A percentile compares a stretch with the other conserved stretches of the same genome.
These are phyloP conservation scores for Aspidiotus rigidus DNA, from an alignment of 2,888 invertebrate genomes.

Conservation along the genomic window DNA sequence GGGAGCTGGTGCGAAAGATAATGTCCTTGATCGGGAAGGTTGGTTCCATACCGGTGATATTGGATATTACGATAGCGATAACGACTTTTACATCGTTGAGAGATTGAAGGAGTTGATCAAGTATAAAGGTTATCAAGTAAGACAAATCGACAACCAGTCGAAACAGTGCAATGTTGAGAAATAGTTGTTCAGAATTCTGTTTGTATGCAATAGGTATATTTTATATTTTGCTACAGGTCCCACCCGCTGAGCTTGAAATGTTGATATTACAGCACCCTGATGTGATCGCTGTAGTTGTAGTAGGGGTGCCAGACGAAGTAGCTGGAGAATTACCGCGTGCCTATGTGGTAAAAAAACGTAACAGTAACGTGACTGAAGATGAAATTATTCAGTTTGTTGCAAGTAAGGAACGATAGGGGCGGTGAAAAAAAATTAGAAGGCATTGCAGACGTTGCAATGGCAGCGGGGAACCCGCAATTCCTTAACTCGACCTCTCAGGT, in stretches of 20 bases:
- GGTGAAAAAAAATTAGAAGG: no score
- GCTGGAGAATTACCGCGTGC: conserved; percentile 68
- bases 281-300: conserved; percentile 69
- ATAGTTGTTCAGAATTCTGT: conserved; percentile 36
- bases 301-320: conserved; percentile 63
- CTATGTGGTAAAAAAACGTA: conserved; percentile 57
- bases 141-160: not conserved
- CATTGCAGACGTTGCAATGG: no score
- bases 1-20: conserved; percentile 57
- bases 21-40: conserved; percentile 60
- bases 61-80: conserved; percentile 70
- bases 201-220: no score
- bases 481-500: no score
- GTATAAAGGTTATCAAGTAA: conserved; percentile 65
- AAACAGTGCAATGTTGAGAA: not conserved
- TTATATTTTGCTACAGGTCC: conserved; percentile 50
- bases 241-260: conserved; percentile 83
- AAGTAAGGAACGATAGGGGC: not conserved
- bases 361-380: conserved; percentile 50
- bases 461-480: no score
- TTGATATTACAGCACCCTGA: conserved; percentile 60
- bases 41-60: conserved; percentile 73
- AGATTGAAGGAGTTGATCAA: conserved; percentile 83
- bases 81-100: conserved; percentile 71
- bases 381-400: conserved; percentile 43